Base-by-base conservation (phyloP, 1,140 invertebrate genomes). In the Drosophila truncata region DNA sequence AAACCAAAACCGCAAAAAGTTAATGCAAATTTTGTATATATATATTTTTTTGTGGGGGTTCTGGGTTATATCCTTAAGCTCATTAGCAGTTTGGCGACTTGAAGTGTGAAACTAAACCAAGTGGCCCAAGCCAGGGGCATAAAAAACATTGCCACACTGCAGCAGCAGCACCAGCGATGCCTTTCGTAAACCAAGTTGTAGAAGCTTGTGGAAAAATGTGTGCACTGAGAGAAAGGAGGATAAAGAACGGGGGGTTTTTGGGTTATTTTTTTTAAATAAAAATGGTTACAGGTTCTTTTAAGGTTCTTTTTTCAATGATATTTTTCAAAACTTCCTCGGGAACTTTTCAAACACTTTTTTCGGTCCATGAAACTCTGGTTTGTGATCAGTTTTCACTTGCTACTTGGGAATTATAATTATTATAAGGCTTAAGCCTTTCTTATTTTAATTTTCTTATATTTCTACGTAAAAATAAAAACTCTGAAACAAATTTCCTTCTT, bases 51-150 rank as follows among this genome's bases (percentile, higher is more conserved):
- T 37, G 42, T 42, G 64, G 44, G 7, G 23, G 47, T 6, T 33
- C 6, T 10, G 29, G 29, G 13, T 9, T 29, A 61, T 72, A 86
- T 86, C 80, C 82, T 86, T 87, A 86, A 86, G 84, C 82, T 86
- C 82, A 86, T 86, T 86, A 86, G 82, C 82, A 80, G 84, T 76
- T 73, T 69, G 83, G 69, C 65, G 80, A 76, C 76, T 83, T 73
- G 67, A 86, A 86, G 82, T 86, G 82, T 86, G 83, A 86, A 85
- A 86, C 82, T 87, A 79, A 86, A 76, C 75, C 75, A 87, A 86
- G 82, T 87, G 82, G 70, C 82, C 75, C 72, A 25, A 67, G 81
- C 80, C 75, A 76, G 63, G 72, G 64, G 64, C 69, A 86, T 82
- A 82, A 78, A 47, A 79, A 58, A 71, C 64, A 58, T 18, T 60